Percentiles rank a stretch among this genome's conserved stretches.
Evolutionary conservation across 30 jellyfish, hydroid and myxozoan genomes (phyloP).

Genomic region (Aurelia aurita complex sp. Pacific): DNA sequence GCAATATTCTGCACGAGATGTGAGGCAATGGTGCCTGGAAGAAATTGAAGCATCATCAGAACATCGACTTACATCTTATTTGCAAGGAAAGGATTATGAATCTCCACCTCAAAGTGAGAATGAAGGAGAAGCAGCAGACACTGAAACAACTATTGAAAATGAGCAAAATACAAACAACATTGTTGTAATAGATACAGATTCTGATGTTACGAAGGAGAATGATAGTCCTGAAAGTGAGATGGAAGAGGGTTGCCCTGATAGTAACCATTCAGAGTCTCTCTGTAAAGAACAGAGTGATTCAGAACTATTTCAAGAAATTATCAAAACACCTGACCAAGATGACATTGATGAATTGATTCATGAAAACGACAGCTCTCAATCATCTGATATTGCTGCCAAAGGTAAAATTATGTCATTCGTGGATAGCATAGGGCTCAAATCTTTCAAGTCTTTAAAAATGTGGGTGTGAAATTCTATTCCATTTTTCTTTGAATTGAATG

Average conservation of each 20-base stretch:
- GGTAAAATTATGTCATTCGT: no score
- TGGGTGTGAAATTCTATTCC: no score
- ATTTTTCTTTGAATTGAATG: no score
- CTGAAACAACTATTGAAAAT: not conserved
- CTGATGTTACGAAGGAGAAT: not conserved
- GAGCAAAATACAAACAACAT: not conserved
- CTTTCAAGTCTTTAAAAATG: no score
- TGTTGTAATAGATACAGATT: not conserved
- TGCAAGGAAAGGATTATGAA: constrained; percentile 34
- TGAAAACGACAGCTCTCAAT: constrained; percentile 4
- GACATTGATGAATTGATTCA: constrained; percentile 68
- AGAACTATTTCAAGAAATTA: constrained; percentile 46
- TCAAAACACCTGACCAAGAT: constrained; percentile 57
- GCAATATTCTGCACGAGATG: constrained; percentile 81
- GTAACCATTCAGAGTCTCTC: no score
- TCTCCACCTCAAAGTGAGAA: constrained; percentile 57
- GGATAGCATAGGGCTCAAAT: no score
- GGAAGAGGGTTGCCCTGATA: constrained; percentile 6
- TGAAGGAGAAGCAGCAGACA: constrained; percentile 37
- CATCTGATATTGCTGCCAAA: no score
- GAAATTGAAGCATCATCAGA: constrained; percentile 76
- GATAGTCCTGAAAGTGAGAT: not conserved
- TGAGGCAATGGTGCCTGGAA: constrained; percentile 85
- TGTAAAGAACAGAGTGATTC: constrained; percentile 18
- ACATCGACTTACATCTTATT: constrained; percentile 42